These are phyloP conservation scores for Onthophagus sagittarius DNA, from an alignment of 2,888 invertebrate species.

Conservation along the genomic window DNA sequence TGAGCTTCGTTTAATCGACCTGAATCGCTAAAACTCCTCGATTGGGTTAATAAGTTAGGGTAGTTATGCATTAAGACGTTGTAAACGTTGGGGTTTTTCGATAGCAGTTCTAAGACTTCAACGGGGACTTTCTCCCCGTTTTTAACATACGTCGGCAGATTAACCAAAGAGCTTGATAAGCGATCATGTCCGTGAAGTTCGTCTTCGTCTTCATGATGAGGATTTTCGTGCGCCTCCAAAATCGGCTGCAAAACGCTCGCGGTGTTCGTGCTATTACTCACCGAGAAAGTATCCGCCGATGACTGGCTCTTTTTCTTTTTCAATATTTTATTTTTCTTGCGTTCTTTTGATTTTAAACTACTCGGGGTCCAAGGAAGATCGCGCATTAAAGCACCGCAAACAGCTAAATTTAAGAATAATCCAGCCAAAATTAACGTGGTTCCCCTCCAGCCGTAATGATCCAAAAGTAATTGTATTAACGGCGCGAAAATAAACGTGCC, in stretches of 20 bases:
- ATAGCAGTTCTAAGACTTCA: conserved; percentile 71
- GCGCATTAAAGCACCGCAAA: conserved; percentile 77
- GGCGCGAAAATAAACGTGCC: conserved; percentile 87
- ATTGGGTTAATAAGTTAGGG: conserved; percentile 67
- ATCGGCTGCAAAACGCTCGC: conserved; percentile 55
- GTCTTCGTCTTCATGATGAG: conserved; percentile 24
- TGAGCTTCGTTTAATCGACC: conserved; percentile 52
- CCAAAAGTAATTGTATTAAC: conserved; percentile 67
- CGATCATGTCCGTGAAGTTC: conserved; percentile 42
- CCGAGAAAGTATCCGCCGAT: conserved; percentile 68
- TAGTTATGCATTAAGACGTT: conserved; percentile 71
- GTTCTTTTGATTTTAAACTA: conserved; percentile 60
- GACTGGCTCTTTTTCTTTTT: conserved; percentile 56
- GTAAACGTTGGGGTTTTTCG: conserved; percentile 66
- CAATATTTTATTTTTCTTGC: conserved; percentile 58
- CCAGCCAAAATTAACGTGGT: conserved; percentile 79
- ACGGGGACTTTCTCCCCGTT: conserved; percentile 73
- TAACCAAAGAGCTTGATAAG: conserved; percentile 75
- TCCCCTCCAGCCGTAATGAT: conserved; percentile 79
- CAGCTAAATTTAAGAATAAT: conserved; percentile 74
- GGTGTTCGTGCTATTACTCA: conserved; percentile 64
- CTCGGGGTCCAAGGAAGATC: conserved; percentile 67
- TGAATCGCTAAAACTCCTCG: conserved; percentile 70
- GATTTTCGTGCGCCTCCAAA: conserved; percentile 45
- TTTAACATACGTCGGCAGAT: conserved; percentile 78